Base-by-base conservation (phyloP, 2,888 invertebrate genomes). In the Nemurella pictetii region DNA sequence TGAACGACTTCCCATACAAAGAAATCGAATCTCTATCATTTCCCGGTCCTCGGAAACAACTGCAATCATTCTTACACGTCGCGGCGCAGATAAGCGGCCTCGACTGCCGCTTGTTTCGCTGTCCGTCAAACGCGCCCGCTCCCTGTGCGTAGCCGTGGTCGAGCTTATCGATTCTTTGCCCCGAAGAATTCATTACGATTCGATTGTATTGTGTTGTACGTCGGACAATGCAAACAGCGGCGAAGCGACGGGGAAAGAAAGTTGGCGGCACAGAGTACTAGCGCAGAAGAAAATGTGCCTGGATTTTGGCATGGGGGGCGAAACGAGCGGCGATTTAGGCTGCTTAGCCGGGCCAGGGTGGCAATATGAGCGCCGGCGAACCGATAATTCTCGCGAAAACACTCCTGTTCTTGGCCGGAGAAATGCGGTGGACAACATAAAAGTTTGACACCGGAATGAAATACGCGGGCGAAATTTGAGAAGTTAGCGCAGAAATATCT, bases 1-100 rank as follows among this genome's bases (percentile, higher is more conserved):
- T 86, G 85, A 83, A 80, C 83, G 81, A 86, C 85, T 85, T 85
- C 32, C 35, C 35, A 26, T 26, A 36, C 77, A 36, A 84, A 27
- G 78, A 77, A 77, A 84, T 77, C 84, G 78, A 84, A 35, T 74
- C 74, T 9, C 75, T 29, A 77, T 78, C 84, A 75, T 78, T 75
- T 84, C 75, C 75, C 35, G 12, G 29, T 36, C 35, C 25, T 55
- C 36, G 73, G 36, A 73, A 72, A 83, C 29, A 75, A 75, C 20
- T 28, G 28, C 75, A 75, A 75, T 75, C 75, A 28, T 26, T 75
- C 75, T 75, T 75, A 55, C 55, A 55, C 55, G 55, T 55, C 55
- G n/a, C n/a, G n/a, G n/a, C n/a, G n/a, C n/a, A n/a, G n/a, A n/a
- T n/a, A n/a, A n/a, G n/a, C n/a, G n/a, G n/a, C n/a, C n/a, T n/a